Conservation (phyloP, 2,797 vertebrate species). For the Pelochelys cantorii region DNA sequence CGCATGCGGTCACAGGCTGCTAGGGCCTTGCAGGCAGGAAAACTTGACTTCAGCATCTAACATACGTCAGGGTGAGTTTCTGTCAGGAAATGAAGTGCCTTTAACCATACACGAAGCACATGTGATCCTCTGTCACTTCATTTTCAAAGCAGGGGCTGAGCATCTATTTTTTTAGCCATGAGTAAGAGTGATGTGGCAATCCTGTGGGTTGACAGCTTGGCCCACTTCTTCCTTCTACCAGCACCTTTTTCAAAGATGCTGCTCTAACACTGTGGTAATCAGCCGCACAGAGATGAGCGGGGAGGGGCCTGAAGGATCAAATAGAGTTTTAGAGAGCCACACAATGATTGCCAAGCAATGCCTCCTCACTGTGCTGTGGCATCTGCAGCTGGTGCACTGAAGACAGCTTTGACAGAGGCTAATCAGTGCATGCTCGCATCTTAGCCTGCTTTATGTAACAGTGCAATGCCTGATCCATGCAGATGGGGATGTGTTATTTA, state of each 20-base stretch:
- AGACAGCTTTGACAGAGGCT: accelerated
- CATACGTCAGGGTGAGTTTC: neutral
- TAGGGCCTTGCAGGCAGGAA: neutral
- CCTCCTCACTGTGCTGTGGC: neutral
- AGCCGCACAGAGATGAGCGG: neutral
- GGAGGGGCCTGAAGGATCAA: no score
- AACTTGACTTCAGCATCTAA: neutral
- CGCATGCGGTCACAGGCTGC: accelerated
- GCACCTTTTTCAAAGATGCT: neutral
- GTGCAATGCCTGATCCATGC: neutral
- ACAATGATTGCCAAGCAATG: neutral
- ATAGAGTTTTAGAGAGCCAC: neutral
- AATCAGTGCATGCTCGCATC: accelerated
- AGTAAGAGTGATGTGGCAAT: neutral
- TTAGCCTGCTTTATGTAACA: neutral
- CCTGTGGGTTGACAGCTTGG: neutral
- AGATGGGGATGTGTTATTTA: neutral
- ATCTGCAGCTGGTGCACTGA: neutral
- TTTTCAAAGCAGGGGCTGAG: slow-evolving; percentile 16
- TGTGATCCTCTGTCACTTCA: neutral
- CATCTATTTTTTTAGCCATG: neutral
- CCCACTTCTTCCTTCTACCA: accelerated
- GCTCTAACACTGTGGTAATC: neutral
- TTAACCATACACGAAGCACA: neutral
- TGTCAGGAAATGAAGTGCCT: neutral